A percentile compares a stretch with the other conserved stretches of the same genome.
These are phyloP conservation scores for Corythornis leucogaster DNA, from an alignment of 2,797 vertebrate species.

Conservation along the genomic window DNA sequence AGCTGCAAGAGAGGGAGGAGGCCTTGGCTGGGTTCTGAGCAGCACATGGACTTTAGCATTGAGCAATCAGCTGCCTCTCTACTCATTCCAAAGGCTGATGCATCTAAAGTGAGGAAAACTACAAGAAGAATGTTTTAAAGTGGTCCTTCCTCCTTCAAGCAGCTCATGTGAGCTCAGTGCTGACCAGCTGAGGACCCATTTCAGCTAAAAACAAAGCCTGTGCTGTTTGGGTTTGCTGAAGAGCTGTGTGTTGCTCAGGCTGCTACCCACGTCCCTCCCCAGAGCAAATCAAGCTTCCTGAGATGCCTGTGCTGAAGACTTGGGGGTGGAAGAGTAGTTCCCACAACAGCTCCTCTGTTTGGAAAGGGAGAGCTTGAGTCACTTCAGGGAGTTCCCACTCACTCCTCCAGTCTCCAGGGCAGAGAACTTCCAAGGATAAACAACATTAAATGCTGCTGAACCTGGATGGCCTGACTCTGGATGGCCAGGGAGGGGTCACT, in stretches of 20 bases:
- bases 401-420: background rate
- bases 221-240: slow-evolving; percentile 36
- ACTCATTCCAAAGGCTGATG: background rate
- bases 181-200: slow-evolving; percentile 21
- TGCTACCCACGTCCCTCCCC: slow-evolving; percentile 45
- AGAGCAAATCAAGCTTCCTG: slow-evolving; percentile 34
- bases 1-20: background rate
- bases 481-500: background rate
- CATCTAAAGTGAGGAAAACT: background rate
- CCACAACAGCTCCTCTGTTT: slow-evolving; percentile 52
- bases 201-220: slow-evolving; percentile 47
- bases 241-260: slow-evolving; percentile 26
- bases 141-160: background rate
- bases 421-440: slow-evolving; percentile 41
- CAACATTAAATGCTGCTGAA: slow-evolving; percentile 30
- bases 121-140: background rate
- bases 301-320: slow-evolving; percentile 31
- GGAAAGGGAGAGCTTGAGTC: slow-evolving; percentile 49
- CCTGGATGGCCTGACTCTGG: background rate
- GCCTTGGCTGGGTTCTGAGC: background rate
- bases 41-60: background rate
- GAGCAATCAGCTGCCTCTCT: background rate
- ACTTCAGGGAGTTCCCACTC: slow-evolving; percentile 55
- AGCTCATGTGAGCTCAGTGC: background rate
- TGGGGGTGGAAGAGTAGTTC: slow-evolving; percentile 38